Evolutionary conservation across 2,888 invertebrate species (phyloP).

Genomic region (Amphimallon solstitiale): DNA sequence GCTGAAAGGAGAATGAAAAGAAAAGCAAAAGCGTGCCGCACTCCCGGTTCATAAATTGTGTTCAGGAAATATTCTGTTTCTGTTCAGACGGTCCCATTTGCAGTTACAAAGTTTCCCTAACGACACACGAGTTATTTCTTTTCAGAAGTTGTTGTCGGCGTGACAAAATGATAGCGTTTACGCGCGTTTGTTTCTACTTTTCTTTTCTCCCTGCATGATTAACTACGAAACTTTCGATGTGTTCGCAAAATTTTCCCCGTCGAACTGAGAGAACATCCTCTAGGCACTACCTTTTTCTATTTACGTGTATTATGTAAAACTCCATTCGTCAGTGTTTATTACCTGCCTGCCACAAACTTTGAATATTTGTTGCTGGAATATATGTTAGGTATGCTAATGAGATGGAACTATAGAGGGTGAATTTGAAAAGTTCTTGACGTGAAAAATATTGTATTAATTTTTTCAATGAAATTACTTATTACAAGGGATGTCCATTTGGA

Average conservation of each 20-base stretch:
- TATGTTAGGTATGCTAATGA: too few relatives aligned
- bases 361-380: too few relatives aligned
- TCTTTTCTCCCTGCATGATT: conserved; percentile 35
- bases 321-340: conserved; percentile 8
- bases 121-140: conserved; percentile 41
- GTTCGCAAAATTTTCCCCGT: background rate
- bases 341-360: background rate
- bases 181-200: conserved; percentile 34
- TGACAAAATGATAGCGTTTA: conserved; percentile 41
- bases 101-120: conserved; percentile 46
- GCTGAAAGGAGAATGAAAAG: conserved; percentile 35
- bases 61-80: conserved; percentile 44
- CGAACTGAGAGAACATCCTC: background rate
- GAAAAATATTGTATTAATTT: too few relatives aligned
- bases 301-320: conserved; percentile 24
- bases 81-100: conserved; percentile 43
- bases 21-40: conserved; percentile 9
- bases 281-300: conserved; percentile 4
- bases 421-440: too few relatives aligned
- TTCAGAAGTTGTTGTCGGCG: conserved; percentile 34
- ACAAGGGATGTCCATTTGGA: too few relatives aligned
- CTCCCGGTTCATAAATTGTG: conserved; percentile 47
- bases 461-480: too few relatives aligned
- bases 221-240: conserved; percentile 35
- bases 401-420: too few relatives aligned